phyloP scores from a whole-genome alignment of 2,888 invertebrate species.

The Pyrrhosoma nymphula region DNA sequence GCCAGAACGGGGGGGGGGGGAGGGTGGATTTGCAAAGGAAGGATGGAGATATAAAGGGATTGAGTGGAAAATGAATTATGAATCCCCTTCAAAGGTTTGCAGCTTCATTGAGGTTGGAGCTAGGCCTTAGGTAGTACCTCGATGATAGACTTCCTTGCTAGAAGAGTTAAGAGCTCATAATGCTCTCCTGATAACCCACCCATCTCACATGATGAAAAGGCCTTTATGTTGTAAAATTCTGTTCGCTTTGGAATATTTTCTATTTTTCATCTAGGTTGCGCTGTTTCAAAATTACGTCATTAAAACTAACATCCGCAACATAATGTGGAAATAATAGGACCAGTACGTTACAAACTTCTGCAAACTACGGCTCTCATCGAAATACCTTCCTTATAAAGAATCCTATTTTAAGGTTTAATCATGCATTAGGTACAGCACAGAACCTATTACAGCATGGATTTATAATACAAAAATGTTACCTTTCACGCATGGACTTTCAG shows the following conservation, averaged over 20 bases:
- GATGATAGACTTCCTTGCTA: neutral
- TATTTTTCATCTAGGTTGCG: neutral
- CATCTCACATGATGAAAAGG: neutral
- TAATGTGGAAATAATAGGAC: no score
- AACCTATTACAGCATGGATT: no score
- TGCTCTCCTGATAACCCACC: neutral
- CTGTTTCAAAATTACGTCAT: no score
- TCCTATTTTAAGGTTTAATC: no score
- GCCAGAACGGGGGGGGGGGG: neutral
- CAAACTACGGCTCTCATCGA: no score
- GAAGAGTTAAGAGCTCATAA: neutral
- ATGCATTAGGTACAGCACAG: no score
- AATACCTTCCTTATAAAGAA: no score
- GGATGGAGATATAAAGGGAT: conserved; percentile 12
- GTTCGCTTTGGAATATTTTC: neutral
- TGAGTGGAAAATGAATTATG: conserved; percentile 9
- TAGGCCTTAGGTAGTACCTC: neutral
- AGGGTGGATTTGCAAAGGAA: neutral
- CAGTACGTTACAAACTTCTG: no score
- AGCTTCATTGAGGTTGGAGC: neutral
- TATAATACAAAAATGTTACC: no score
- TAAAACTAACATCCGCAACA: no score
- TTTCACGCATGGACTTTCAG: no score
- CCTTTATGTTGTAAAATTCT: neutral
- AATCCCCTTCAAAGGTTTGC: neutral